These are phyloP conservation scores for Aporophyla lueneburgensis DNA, from an alignment of 2,888 invertebrate genomes.

Conservation along the genomic window DNA sequence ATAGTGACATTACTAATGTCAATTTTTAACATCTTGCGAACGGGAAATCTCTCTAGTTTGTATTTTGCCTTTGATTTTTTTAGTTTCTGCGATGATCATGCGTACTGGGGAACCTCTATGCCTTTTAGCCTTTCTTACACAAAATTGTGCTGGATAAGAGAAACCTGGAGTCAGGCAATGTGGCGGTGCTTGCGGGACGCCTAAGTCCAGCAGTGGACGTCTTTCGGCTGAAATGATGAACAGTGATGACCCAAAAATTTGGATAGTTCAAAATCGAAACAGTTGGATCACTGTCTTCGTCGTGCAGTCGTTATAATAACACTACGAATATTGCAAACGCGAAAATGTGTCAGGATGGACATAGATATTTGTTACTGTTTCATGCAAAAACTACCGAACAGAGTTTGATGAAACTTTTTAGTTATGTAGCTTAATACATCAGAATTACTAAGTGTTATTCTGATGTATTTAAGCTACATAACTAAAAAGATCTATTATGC, in stretches of 20 bases:
- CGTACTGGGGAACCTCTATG: background rate
- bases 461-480: too few species aligned
- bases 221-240: background rate
- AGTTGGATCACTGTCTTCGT: background rate
- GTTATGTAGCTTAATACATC: too few species aligned
- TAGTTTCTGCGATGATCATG: background rate
- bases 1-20: background rate
- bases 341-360: too few species aligned
- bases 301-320: slow-evolving; percentile 45
- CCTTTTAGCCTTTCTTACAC: too few species aligned
- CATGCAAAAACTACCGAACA: too few species aligned
- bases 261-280: background rate
- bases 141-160: background rate
- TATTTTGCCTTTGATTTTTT: background rate
- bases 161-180: background rate
- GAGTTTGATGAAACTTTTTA: too few species aligned
- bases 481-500: too few species aligned
- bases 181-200: too few species aligned
- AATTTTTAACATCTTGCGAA: background rate
- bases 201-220: too few species aligned
- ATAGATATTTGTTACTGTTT: too few species aligned
- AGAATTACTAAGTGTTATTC: too few species aligned
- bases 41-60: background rate
- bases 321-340: background rate
- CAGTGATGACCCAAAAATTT: background rate